Conservation (phyloP, 2,888 invertebrate species). For the Phengaris alcon region DNA sequence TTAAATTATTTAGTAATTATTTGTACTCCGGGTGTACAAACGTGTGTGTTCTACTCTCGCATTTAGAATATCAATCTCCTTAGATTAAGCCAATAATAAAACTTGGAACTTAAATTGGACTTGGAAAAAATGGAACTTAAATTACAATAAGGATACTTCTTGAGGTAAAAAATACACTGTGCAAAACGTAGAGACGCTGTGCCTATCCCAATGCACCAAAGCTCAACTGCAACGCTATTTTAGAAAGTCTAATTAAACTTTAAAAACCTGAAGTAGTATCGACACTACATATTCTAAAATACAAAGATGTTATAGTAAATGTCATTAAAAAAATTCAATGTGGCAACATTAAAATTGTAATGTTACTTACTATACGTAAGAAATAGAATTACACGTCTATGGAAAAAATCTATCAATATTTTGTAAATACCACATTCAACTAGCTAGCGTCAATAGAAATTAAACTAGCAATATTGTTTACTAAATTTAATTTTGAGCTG, state of each 20-base stretch:
- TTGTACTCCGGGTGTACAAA: too few species aligned
- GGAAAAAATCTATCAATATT: conserved; percentile 13
- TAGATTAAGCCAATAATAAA: too few species aligned
- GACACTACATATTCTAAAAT: conserved; percentile 24
- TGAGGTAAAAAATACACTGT: too few species aligned
- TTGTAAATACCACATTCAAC: conserved; percentile 8
- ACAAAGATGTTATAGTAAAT: conserved; percentile 11
- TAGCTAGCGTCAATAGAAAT: conserved; percentile 26
- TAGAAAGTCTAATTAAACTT: conserved; percentile 26
- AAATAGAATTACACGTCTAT: conserved; percentile 27
- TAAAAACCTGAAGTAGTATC: conserved; percentile 21
- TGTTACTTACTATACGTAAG: conserved; percentile 29
- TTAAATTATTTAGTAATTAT: too few species aligned
- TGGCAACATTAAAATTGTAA: conserved; percentile 52
- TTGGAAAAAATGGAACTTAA: too few species aligned
- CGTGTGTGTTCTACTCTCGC: too few species aligned
- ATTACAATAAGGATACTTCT: too few species aligned
- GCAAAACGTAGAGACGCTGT: conserved; percentile 51
- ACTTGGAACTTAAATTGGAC: too few species aligned
- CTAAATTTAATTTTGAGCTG: conserved; percentile 53
- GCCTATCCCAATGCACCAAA: conserved; percentile 55
- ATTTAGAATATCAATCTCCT: too few species aligned
- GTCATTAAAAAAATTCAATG: conserved; percentile 23
- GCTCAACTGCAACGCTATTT: conserved; percentile 48
- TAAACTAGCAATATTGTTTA: conserved; percentile 19